Percentiles rank a stretch among this genome's conserved stretches.
Evolutionary conservation across 2,113 vertebrate species (phyloP).

Genomic region (Morone saxatilis): DNA sequence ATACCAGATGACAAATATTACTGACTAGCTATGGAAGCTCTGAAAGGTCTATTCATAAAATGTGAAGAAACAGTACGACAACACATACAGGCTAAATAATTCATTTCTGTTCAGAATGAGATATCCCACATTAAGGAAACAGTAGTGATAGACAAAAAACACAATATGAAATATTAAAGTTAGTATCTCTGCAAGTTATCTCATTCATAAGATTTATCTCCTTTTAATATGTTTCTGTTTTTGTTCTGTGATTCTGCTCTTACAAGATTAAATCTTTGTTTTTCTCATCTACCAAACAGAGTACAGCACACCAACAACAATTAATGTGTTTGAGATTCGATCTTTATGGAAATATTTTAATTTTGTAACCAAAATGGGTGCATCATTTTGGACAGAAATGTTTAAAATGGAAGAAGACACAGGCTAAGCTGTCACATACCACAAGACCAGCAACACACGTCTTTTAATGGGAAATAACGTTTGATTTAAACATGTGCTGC

Average conservation of each 20-base stretch:
- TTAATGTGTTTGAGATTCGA: neutral
- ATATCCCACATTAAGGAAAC: conserved; percentile 12
- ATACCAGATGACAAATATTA: neutral
- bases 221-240: conserved; percentile 29
- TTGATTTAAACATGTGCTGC: conserved; percentile 39
- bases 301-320: neutral
- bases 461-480: neutral
- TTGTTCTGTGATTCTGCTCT: neutral
- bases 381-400: conserved; percentile 42
- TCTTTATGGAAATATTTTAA: neutral
- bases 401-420: conserved; percentile 3
- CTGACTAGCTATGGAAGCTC: neutral
- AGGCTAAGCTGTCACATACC: neutral
- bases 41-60: conserved; percentile 5
- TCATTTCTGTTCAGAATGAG: conserved; percentile 51
- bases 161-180: conserved; percentile 40
- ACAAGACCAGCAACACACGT: neutral
- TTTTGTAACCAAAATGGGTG: neutral
- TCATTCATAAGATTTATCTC: conserved; percentile 25
- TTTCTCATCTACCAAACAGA: conserved; percentile 26
- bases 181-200: conserved; percentile 15
- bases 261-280: conserved; percentile 16
- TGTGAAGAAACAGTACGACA: conserved; percentile 1
- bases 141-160: neutral
- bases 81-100: conserved; percentile 1